These are phyloP conservation scores for Vombatus ursinus DNA, from an alignment of 2,113 vertebrate genomes.

Conservation along the genomic window DNA sequence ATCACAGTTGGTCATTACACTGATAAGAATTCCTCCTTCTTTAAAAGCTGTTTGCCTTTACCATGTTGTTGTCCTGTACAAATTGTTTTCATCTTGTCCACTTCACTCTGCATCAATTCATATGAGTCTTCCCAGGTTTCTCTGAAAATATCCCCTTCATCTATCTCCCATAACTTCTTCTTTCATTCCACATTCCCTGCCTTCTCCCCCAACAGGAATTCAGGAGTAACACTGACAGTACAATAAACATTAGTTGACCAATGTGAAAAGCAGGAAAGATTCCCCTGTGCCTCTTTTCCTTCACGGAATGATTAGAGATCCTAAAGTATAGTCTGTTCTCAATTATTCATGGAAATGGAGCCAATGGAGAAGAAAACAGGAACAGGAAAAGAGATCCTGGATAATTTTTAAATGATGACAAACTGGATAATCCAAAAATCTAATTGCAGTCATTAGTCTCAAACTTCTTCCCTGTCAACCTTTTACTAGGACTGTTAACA, in stretches of 20 bases:
- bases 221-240: neutral
- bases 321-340: neutral
- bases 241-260: neutral
- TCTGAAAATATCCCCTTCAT: neutral
- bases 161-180: neutral
- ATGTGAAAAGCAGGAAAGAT: neutral
- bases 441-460: conserved; percentile 49
- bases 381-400: neutral
- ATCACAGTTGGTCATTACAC: neutral
- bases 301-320: neutral
- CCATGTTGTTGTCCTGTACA: neutral
- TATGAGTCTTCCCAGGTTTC: neutral
- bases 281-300: neutral
- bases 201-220: neutral
- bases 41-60: neutral
- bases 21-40: neutral
- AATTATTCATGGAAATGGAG: neutral
- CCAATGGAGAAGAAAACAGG: neutral
- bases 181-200: neutral
- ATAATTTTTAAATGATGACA: conserved; percentile 24
- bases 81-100: neutral
- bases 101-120: neutral
- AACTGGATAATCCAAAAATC: conserved; percentile 37
- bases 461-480: conserved; percentile 15
- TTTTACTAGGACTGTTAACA: conserved; percentile 42